Percentiles rank a stretch among this genome's conserved stretches.
Conservation (phyloP, 92 coral and sea anemone genomes). For the Galaxea fascicularis region DNA sequence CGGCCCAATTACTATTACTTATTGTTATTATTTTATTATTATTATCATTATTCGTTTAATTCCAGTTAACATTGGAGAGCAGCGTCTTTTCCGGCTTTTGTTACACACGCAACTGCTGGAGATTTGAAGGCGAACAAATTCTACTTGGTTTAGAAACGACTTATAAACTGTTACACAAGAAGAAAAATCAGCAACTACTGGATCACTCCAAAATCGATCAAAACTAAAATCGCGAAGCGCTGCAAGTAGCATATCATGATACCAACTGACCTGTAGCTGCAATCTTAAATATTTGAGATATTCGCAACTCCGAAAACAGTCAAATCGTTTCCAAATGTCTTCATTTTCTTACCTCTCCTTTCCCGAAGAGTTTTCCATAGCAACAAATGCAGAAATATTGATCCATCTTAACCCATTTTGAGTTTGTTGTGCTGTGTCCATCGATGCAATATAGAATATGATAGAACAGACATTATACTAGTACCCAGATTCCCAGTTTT, state of each 20-base stretch:
- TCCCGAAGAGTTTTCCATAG: constrained; percentile 41
- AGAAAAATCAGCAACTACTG: neutral
- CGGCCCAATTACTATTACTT: no score
- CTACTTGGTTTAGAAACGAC: neutral
- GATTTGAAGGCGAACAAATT: neutral
- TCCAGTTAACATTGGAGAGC: no score
- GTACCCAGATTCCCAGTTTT: neutral
- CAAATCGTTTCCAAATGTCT: neutral
- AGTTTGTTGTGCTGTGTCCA: neutral
- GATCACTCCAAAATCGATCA: neutral
- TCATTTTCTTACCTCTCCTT: constrained; percentile 28
- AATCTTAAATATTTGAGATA: no score
- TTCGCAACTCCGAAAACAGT: neutral
- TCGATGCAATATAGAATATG: neutral
- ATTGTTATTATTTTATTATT: no score
- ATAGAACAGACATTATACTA: neutral
- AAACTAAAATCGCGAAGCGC: neutral
- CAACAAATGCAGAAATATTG: constrained; percentile 39
- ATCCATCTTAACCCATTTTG: constrained; percentile 44
- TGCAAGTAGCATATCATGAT: neutral
- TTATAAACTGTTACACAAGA: neutral
- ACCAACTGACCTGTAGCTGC: no score
- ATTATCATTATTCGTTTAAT: no score
- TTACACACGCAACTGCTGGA: no score
- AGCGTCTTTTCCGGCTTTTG: no score